Evolutionary conservation across 2,797 vertebrate genomes (phyloP), one percentile per base, ranked within the genome.

Genomic region (Sternarchorhynchus goeldii): DNA sequence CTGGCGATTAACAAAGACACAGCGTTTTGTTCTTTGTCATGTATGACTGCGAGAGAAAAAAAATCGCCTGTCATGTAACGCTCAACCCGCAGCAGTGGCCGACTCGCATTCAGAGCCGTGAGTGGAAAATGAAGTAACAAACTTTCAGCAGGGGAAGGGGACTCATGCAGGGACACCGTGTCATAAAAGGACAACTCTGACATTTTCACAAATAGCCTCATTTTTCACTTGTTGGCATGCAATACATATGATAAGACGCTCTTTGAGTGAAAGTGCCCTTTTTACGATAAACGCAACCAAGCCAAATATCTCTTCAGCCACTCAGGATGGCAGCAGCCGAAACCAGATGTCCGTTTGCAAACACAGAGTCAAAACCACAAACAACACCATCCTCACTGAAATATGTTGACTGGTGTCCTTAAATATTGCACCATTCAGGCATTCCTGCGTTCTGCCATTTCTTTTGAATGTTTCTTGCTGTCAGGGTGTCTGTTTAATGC

Each of bases 151-250:
- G 67, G 57, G 39, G 62, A 72, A 63, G 63, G 41, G 34, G 57
- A 34, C 21, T 20, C 76, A 62, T 21, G 59, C 41, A 32, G 73
- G 16, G 32, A 36, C 29, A 64, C 41, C 45, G 25, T 32, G 25
- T 55, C 32, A 58, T 58, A n/a, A 72, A 72, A 58, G 55, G 69
- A 72, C 69, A 72, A 72, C 32, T 72, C 45, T 56, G 50, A 70
- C 39, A 31, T 70, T n/a, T 71, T 57, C 55, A 58, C 55, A 72
- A 72, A 72, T 72, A 72, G 57, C 69, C 69, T 72, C 69, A 72
- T 72, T 72, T 58, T 58, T 72, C 69, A 71, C 68, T 58, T 36
- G 53, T 72, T 72, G 55, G 57, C 69, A 72, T 58, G 69, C 69
- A 72, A 21, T 72, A 58, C 32, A 14, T 72, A 58, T 39, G 55